These are phyloP conservation scores for Penelope pileata DNA, from an alignment of 2,113 vertebrate genomes.

Conservation along the genomic window DNA sequence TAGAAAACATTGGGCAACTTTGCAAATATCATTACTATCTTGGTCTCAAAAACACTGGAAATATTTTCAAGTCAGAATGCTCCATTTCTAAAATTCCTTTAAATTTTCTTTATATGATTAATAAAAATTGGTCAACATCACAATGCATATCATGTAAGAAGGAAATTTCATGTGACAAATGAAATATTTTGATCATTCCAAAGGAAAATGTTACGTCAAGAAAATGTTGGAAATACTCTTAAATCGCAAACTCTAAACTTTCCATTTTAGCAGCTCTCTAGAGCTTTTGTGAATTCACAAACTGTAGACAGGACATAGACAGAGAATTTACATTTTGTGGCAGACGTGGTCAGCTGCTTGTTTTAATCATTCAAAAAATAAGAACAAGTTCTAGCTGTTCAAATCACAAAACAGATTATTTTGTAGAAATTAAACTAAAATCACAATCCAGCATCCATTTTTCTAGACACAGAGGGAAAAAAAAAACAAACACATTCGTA, in stretches of 20 bases:
- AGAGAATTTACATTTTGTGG: background rate
- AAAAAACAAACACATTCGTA: background rate
- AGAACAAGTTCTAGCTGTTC: background rate
- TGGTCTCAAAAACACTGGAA: background rate
- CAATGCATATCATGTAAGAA: background rate
- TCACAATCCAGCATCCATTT: background rate
- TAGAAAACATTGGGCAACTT: background rate
- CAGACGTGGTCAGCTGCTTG: background rate
- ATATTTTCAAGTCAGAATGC: background rate
- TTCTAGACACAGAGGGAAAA: background rate
- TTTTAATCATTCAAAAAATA: background rate
- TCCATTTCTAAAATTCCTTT: background rate
- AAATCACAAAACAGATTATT: background rate
- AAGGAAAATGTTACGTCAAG: background rate
- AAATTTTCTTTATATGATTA: background rate
- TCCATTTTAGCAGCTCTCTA: background rate
- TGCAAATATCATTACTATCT: background rate
- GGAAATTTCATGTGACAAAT: background rate
- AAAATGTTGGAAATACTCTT: background rate
- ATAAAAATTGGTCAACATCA: background rate
- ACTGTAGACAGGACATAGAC: background rate
- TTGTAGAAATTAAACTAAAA: background rate
- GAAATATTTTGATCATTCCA: background rate
- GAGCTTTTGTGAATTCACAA: background rate
- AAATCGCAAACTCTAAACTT: background rate